Base-by-base conservation (phyloP, 1,140 invertebrate genomes). In the Diabrotica undecimpunctata region DNA sequence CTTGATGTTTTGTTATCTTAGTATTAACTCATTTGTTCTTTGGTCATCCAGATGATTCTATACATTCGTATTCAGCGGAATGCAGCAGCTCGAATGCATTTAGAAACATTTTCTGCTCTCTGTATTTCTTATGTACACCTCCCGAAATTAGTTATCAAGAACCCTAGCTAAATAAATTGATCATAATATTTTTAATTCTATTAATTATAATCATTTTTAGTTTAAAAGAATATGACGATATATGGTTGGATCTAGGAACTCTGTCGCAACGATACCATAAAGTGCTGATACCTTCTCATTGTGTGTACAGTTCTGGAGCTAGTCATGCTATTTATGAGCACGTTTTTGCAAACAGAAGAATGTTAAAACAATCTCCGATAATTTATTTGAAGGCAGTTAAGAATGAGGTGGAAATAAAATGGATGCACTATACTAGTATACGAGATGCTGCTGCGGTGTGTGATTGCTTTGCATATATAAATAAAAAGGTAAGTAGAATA, bases 391-490 rank as follows among this genome's bases (percentile, higher is more conserved):
- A 94, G 73, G 89, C 93, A 0, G 85, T 90, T 54, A 97, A 98
- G 78, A 97, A 96, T 78, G 74, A 81, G 5, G 82, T 88, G 0
- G 97, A 99, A 82, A 88, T 90, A 51, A 81, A 86, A 51, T 94
- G 95, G 61, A 98, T 99, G 94, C 86, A 85, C 69, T 86, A 82
- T 57, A 91, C 95, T 5, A 93, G 97, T 79, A 77, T 94, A 8
- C 80, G 87, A 61, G 93, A 95, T 75, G 94, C 90, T 11, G 93
- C 94, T 0, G 95, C 95, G 0, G 86, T 98, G 78, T 95, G 94
- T 75, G 91, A 97, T 74, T 92, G 94, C 67, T 84, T 98, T 55
- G 85, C 88, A 41, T 96, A 95, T 81, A 80, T 99, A 64, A 93
- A 98, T 79, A 81, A 87, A 36, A 81, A 83, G 74, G 84, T 88